These are phyloP conservation scores for Oxyruncus cristatus DNA, from an alignment of 2,113 vertebrate genomes.

Conservation along the genomic window DNA sequence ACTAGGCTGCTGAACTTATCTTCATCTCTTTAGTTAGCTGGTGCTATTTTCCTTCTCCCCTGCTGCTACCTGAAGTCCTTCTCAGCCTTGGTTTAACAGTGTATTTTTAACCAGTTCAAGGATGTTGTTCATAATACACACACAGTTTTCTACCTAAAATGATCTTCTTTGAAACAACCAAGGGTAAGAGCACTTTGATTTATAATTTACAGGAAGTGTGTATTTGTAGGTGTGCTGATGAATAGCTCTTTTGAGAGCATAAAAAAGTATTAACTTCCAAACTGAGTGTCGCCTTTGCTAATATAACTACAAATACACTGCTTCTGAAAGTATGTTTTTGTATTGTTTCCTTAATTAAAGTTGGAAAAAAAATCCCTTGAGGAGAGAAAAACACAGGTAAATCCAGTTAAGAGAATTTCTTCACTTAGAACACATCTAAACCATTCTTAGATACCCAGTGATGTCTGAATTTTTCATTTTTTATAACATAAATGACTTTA, in stretches of 20 bases:
- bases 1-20: background rate
- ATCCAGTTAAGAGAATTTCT: background rate
- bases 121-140: background rate
- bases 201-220: background rate
- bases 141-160: background rate
- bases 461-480: background rate
- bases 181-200: background rate
- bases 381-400: background rate
- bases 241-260: background rate
- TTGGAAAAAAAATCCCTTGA: background rate
- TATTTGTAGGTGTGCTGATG: background rate
- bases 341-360: background rate
- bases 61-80: background rate
- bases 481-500: background rate
- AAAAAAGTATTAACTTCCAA: background rate
- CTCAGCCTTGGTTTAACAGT: background rate
- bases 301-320: background rate
- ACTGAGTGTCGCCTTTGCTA: background rate
- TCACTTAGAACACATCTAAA: background rate
- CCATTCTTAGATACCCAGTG: background rate
- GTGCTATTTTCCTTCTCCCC: background rate
- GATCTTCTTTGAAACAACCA: background rate
- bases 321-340: background rate
- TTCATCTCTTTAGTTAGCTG: background rate
- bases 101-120: conserved; percentile 10